Base-by-base conservation (phyloP, 2,797 vertebrate species). In the Todus mexicanus region DNA sequence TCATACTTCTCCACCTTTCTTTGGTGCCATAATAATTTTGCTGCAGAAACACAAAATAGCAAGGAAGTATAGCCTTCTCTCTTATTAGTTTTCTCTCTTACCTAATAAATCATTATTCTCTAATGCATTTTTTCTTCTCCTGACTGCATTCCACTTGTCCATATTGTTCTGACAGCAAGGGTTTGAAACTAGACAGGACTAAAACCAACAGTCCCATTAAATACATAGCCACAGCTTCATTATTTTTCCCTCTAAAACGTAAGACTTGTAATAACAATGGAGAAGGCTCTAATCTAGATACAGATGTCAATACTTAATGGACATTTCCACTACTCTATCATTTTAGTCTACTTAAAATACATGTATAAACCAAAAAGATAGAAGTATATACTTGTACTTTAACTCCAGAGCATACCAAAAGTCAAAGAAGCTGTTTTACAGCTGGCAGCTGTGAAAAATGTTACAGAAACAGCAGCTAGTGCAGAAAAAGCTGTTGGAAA, bases 1-100 rank as follows among this genome's bases (percentile, higher is more conserved):
- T 94, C 94, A 90, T 37, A 77, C 47, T 77, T 80, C 90, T 79
- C 93, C 89, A 85, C 84, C 89, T 53, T 78, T 85, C 87, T 85
- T 87, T 85, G 56, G 81, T 72, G 50, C 51, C 18, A 26, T 63
- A 60, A 61, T 27, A 5, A 42, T 45, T 83, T 40, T 54, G 57
- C 27, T 77, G 45, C 29, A 93, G 57, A 87, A 63, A 81, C 8
- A 47, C 26, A 66, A 74, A 68, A 71, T 10, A 51, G 4, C 16
- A 20, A 65, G 15, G 19, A 73, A 33, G 16, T 10, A 33, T 23
- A 47, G 22, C n/a, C 40, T 80, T 57, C 56, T 78, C n/a, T 15
- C 20, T 81, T 56, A 11, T 19, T 78, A 19, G 17, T 74, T 89
- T 90, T 87, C 56, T 54, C 26, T 61, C 75, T 70, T 54, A 59